phyloP scores from a whole-genome alignment of 2,888 invertebrate species.

The Ceraclea dissimilis region DNA sequence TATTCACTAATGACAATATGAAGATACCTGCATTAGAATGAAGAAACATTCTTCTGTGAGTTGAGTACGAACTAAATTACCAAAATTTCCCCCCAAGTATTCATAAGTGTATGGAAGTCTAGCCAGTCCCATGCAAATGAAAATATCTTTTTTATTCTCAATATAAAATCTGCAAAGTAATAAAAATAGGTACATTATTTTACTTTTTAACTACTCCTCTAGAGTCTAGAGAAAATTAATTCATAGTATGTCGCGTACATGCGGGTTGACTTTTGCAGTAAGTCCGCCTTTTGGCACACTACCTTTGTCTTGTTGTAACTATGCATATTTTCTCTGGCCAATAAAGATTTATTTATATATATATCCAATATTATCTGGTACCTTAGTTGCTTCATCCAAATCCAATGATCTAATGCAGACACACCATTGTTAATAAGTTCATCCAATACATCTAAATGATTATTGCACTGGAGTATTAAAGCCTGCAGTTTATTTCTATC shows the following conservation, averaged over 20 bases:
- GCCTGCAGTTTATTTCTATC: slow-evolving; percentile 84
- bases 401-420: slow-evolving; percentile 69
- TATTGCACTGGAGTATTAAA: slow-evolving; percentile 86
- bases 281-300: no score
- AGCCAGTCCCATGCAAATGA: slow-evolving; percentile 86
- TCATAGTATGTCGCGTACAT: no score
- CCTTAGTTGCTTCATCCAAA: slow-evolving; percentile 79
- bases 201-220: no score
- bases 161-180: slow-evolving; percentile 63
- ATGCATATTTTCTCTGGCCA: no score
- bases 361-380: no score
- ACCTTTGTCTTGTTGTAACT: no score
- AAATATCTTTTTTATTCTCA: slow-evolving; percentile 51
- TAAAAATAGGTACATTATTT: background rate
- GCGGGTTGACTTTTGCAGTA: no score
- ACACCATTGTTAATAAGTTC: slow-evolving; percentile 64
- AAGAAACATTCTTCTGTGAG: slow-evolving; percentile 97
- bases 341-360: no score
- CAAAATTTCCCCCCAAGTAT: slow-evolving; percentile 90
- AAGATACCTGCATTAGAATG: slow-evolving; percentile 88
- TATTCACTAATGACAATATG: no score
- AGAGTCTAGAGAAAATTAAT: no score
- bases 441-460: slow-evolving; percentile 78
- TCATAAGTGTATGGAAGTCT: slow-evolving; percentile 95
- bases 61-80: slow-evolving; percentile 91